These are phyloP conservation scores for Paralichthys olivaceus DNA, from an alignment of 2,113 vertebrate genomes.

Conservation along the genomic window DNA sequence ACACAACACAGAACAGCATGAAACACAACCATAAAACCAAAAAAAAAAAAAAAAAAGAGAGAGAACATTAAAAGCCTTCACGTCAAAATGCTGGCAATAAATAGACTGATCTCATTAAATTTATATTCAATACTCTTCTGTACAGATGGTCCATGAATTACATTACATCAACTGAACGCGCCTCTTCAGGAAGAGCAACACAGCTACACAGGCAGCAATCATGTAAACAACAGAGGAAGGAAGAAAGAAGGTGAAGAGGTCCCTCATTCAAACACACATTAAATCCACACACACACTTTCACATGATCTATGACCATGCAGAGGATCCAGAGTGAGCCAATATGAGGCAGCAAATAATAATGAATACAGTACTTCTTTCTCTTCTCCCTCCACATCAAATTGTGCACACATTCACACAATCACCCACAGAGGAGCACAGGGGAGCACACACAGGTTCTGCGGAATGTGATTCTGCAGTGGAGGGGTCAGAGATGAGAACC, in stretches of 20 bases:
- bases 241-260: conserved; percentile 54
- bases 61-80: conserved; percentile 63
- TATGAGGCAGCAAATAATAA: conserved; percentile 62
- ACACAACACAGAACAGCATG: conserved; percentile 72
- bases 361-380: conserved; percentile 79
- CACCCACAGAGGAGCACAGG: conserved; percentile 54
- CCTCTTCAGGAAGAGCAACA: conserved; percentile 60
- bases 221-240: conserved; percentile 71
- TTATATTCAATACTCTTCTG: conserved; percentile 81
- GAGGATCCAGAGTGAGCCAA: conserved; percentile 63
- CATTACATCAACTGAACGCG: conserved; percentile 76
- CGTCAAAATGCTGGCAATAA: conserved; percentile 80
- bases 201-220: conserved; percentile 53
- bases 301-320: conserved; percentile 51
- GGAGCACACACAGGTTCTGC: conserved; percentile 40
- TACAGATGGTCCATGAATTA: conserved; percentile 80
- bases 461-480: conserved; percentile 80
- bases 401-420: conserved; percentile 30
- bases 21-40: conserved; percentile 75
- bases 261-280: conserved; percentile 47
- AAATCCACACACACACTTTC: conserved; percentile 45
- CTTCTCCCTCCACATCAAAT: conserved; percentile 70
- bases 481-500: conserved; percentile 59
- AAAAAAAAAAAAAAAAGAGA: conserved; percentile 38
- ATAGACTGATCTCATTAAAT: conserved; percentile 80